Evolutionary conservation across 53 echinoderm and acorn worm genomes (phyloP).

Genomic region (Echinarachnius parma): DNA sequence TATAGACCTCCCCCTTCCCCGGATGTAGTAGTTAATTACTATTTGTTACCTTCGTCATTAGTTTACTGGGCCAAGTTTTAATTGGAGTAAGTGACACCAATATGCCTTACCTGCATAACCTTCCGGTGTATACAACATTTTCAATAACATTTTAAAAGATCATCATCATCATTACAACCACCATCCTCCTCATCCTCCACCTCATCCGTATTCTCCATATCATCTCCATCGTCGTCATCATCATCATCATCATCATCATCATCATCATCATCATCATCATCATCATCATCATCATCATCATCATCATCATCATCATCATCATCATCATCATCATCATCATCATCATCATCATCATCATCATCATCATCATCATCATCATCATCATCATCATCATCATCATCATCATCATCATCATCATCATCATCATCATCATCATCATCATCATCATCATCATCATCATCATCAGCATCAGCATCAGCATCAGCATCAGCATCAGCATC

Average conservation of each 20-base stretch:
- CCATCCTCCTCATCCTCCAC: background rate
- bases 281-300: slow-evolving; percentile 1
- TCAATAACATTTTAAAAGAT: background rate
- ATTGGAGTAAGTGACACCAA: too few species aligned
- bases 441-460: too few species aligned
- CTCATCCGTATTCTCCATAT: background rate
- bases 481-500: too few species aligned
- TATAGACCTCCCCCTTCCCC: too few species aligned
- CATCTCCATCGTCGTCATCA: slow-evolving; percentile 5
- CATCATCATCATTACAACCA: background rate
- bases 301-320: slow-evolving; percentile 1
- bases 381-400: slow-evolving; percentile 1
- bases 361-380: background rate
- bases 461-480: too few species aligned
- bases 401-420: background rate
- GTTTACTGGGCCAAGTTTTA: too few species aligned
- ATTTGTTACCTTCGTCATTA: too few species aligned
- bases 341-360: background rate
- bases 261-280: background rate
- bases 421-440: too few species aligned
- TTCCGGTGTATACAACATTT: too few species aligned
- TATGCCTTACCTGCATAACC: too few species aligned
- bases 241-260: slow-evolving; percentile 1
- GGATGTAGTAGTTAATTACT: too few species aligned
- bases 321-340: slow-evolving; percentile 2